phyloP scores from a whole-genome alignment of 1,140 invertebrate genomes.

The Ceratosolen solmsi region DNA sequence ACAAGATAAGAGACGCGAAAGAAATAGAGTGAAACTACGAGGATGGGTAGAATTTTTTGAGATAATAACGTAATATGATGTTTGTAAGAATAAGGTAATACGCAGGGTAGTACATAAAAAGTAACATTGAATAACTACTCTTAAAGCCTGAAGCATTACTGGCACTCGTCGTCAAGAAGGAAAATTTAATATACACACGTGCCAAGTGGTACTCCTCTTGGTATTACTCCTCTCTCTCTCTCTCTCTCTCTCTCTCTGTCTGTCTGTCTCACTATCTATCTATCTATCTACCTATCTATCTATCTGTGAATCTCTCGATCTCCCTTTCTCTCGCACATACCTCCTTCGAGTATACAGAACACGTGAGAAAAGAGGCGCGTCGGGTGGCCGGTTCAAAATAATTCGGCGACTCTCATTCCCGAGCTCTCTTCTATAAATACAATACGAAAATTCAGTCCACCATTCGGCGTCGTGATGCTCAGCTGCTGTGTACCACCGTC shows the following conservation, averaged over 20 bases:
- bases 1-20: neutral
- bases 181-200: slow-evolving; percentile 46
- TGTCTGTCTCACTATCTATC: neutral
- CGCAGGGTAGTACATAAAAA: neutral
- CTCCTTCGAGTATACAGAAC: neutral
- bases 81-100: neutral
- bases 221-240: neutral
- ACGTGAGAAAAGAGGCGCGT: slow-evolving; percentile 33
- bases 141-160: neutral
- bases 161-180: slow-evolving; percentile 8
- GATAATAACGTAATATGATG: neutral
- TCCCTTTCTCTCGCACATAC: neutral
- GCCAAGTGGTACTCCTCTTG: neutral
- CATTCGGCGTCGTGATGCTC: slow-evolving; percentile 70
- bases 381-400: slow-evolving; percentile 68
- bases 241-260: neutral
- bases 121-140: neutral
- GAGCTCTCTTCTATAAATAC: slow-evolving; percentile 70
- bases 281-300: neutral
- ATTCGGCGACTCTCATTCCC: slow-evolving; percentile 59
- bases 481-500: slow-evolving; percentile 44
- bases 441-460: slow-evolving; percentile 72
- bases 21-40: neutral
- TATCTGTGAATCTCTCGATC: neutral
- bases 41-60: neutral